phyloP scores from a whole-genome alignment of 1,140 invertebrate species.

The Palaemon carinicauda region DNA sequence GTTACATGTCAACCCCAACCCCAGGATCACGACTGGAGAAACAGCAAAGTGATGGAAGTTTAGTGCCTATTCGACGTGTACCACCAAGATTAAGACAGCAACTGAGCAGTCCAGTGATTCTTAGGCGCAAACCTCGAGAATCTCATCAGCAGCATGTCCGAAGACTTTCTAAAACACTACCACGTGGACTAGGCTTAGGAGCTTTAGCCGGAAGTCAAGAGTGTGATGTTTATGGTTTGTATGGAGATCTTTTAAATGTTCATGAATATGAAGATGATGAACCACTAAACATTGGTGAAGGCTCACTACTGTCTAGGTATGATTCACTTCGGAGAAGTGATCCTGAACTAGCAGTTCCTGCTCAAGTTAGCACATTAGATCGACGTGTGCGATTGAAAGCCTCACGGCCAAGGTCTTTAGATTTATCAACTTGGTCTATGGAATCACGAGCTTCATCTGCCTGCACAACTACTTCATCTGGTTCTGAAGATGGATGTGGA shows the following conservation, averaged over 20 bases:
- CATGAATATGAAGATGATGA: slow-evolving; percentile 86
- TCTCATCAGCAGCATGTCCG: slow-evolving; percentile 60
- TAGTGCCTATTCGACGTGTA: slow-evolving; percentile 65
- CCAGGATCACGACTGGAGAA: slow-evolving; percentile 66
- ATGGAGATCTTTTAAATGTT: slow-evolving; percentile 88
- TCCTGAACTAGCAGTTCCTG: slow-evolving; percentile 81
- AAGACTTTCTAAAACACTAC: slow-evolving; percentile 78
- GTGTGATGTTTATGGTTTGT: slow-evolving; percentile 88
- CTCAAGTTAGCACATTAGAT: slow-evolving; percentile 75
- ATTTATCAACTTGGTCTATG: slow-evolving; percentile 87
- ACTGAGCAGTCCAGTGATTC: slow-evolving; percentile 73
- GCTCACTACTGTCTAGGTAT: slow-evolving; percentile 61
- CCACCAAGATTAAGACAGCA: slow-evolving; percentile 67
- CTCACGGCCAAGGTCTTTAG: slow-evolving; percentile 79
- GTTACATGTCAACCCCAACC: slow-evolving; percentile 15
- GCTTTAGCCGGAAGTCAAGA: slow-evolving; percentile 45
- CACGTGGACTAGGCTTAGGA: slow-evolving; percentile 70
- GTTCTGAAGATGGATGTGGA: slow-evolving; percentile 79
- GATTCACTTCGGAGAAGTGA: slow-evolving; percentile 75
- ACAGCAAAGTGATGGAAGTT: slow-evolving; percentile 70
- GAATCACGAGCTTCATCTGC: slow-evolving; percentile 70
- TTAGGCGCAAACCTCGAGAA: slow-evolving; percentile 74
- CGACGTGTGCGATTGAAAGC: slow-evolving; percentile 81
- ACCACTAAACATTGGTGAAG: slow-evolving; percentile 66
- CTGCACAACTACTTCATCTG: slow-evolving; percentile 69